Conservation (phyloP, 2,113 vertebrate genomes). For the Danio rerio region DNA sequence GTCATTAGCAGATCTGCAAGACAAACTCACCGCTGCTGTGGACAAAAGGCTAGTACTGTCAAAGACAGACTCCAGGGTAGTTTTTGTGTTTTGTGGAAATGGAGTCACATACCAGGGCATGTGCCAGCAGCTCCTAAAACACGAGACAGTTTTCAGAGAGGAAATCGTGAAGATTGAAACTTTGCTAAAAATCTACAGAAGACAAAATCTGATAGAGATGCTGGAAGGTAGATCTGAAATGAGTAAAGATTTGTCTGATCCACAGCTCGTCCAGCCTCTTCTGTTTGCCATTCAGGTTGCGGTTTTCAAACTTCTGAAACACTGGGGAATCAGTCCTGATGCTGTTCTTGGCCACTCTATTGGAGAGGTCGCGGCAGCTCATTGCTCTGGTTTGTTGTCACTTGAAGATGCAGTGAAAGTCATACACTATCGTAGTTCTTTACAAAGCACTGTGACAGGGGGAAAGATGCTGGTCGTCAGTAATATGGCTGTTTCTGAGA, state of each 20-base stretch:
- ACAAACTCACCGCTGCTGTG: conserved; percentile 65
- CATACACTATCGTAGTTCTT: conserved; percentile 79
- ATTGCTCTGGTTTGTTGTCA: conserved; percentile 85
- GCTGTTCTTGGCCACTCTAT: conserved; percentile 83
- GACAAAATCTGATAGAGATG: conserved; percentile 69
- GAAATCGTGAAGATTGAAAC: conserved; percentile 77
- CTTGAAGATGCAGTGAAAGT: conserved; percentile 85
- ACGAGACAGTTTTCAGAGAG: conserved; percentile 79
- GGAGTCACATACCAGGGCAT: conserved; percentile 79
- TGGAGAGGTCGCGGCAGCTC: conserved; percentile 86
- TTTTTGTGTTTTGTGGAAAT: conserved; percentile 89
- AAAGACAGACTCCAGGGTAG: conserved; percentile 69
- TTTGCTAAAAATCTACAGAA: conserved; percentile 62
- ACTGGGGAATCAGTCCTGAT: conserved; percentile 83
- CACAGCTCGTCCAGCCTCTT: conserved; percentile 79
- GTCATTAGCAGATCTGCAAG: conserved; percentile 74
- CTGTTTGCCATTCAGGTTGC: conserved; percentile 87
- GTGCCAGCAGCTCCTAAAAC: conserved; percentile 77
- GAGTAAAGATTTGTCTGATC: conserved; percentile 68
- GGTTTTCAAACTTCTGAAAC: conserved; percentile 74
- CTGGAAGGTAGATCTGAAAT: conserved; percentile 62
- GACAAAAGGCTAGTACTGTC: conserved; percentile 45
- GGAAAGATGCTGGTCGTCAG: conserved; percentile 87
- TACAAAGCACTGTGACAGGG: conserved; percentile 78
- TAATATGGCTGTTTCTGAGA: conserved; percentile 79